Evolutionary conservation across 1,140 invertebrate genomes (phyloP).

Genomic region (Chironomus striatipennis): DNA sequence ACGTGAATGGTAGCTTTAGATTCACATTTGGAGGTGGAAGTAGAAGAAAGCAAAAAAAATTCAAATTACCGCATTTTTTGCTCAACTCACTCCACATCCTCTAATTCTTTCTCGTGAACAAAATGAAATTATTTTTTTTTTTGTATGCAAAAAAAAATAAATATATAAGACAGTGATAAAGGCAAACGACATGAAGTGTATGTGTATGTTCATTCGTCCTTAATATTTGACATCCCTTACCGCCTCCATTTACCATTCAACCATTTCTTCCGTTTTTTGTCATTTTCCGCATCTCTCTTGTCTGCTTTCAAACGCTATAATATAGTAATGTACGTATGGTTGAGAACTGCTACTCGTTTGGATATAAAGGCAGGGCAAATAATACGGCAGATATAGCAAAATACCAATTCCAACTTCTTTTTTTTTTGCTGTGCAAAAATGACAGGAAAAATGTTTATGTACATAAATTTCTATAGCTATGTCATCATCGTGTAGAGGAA

Average conservation of each 20-base stretch:
- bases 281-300: not conserved
- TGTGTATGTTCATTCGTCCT: not conserved
- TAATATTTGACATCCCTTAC: not conserved
- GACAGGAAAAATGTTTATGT: constrained; percentile 9
- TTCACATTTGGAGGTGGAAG: not conserved
- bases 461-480: constrained; percentile 11
- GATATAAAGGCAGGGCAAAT: no score
- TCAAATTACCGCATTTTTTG: not conserved
- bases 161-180: not conserved
- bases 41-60: no score
- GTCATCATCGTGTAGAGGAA: not conserved
- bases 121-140: not conserved
- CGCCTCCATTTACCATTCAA: not conserved
- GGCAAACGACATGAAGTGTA: not conserved
- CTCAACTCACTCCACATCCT: not conserved
- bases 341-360: no score
- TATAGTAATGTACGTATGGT: no score
- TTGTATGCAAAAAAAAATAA: not conserved
- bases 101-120: not conserved
- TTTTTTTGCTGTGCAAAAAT: not conserved
- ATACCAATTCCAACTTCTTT: constrained; percentile 12
- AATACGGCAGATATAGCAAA: not conserved
- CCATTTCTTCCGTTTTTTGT: not conserved
- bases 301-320: not conserved
- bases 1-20: no score